phyloP scores from a whole-genome alignment of 1,140 invertebrate genomes.

The Medauroidea extradentata region DNA sequence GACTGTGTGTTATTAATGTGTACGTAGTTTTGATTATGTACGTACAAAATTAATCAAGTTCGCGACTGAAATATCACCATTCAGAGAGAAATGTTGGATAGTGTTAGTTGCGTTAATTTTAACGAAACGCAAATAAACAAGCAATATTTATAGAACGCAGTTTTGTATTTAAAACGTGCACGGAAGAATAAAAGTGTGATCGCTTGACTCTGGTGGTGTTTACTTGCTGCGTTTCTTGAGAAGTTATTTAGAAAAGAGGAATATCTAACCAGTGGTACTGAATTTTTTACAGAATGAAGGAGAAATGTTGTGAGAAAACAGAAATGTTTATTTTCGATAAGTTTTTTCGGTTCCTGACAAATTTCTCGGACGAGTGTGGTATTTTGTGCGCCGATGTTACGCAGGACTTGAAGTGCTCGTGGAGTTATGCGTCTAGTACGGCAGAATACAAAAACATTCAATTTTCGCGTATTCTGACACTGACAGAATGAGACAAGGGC shows the following conservation, averaged over 20 bases:
- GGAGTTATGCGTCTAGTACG: slow-evolving; percentile 29
- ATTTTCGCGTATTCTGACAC: slow-evolving; percentile 33
- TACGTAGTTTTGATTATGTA: too few species aligned
- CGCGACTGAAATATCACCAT: too few species aligned
- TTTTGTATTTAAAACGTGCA: neutral
- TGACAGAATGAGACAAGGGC: slow-evolving; percentile 49
- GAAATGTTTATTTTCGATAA: slow-evolving; percentile 21
- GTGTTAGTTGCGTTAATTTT: too few species aligned
- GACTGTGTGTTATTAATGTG: too few species aligned
- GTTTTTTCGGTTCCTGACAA: slow-evolving; percentile 14
- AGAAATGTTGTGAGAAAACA: slow-evolving; percentile 19
- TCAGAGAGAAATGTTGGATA: too few species aligned
- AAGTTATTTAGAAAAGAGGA: slow-evolving; percentile 39
- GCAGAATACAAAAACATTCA: slow-evolving; percentile 32
- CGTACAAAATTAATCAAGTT: too few species aligned
- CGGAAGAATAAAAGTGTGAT: slow-evolving; percentile 6
- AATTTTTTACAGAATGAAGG: slow-evolving; percentile 27
- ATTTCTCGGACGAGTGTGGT: slow-evolving; percentile 17
- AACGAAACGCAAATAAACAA: too few species aligned
- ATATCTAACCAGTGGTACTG: slow-evolving; percentile 23
- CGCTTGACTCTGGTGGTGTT: slow-evolving; percentile 49
- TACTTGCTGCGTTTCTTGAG: slow-evolving; percentile 44
- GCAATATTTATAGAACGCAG: too few species aligned
- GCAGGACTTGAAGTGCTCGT: slow-evolving; percentile 25
- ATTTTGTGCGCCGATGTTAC: slow-evolving; percentile 23